Percentiles rank a stretch among this genome's conserved stretches.
These are phyloP conservation scores for Gallinago solitaria DNA, from an alignment of 2,797 vertebrate genomes.

Conservation along the genomic window DNA sequence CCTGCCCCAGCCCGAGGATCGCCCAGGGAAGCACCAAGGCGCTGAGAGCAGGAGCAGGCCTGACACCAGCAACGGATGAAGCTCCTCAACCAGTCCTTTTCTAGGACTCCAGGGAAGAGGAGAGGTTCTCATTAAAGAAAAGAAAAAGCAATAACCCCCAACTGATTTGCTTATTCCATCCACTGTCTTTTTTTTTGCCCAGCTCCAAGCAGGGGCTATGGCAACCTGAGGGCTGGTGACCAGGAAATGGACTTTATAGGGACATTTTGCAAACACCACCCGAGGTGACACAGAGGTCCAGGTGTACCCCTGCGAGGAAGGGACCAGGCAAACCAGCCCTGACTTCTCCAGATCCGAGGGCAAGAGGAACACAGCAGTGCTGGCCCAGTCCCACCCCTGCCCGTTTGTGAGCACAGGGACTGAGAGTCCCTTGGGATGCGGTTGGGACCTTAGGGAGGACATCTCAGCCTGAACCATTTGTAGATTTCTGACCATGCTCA, in stretches of 20 bases:
- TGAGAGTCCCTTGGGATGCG: not conserved
- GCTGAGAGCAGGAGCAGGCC: not conserved
- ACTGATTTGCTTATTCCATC: constrained; percentile 30
- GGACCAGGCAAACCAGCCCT: not conserved
- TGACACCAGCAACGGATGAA: not conserved
- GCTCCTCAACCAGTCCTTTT: not conserved
- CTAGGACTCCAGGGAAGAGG: not conserved
- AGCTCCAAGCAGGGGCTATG: constrained; percentile 4
- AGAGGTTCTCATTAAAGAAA: constrained; percentile 32
- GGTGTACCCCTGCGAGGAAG: not conserved
- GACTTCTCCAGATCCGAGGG: not conserved
- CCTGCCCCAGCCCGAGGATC: not conserved
- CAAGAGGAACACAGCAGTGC: rapidly evolving
- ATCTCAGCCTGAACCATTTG: not conserved
- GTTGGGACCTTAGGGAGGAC: rapidly evolving
- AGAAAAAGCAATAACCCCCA: not conserved
- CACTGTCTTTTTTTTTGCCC: constrained; percentile 29
- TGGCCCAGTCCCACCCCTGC: not conserved
- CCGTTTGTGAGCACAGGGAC: rapidly evolving
- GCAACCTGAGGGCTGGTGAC: not conserved
- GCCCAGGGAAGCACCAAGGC: rapidly evolving
- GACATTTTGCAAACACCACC: not conserved
- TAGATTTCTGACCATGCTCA: not conserved
- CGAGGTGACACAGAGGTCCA: rapidly evolving
- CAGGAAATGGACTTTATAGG: not conserved